Evolutionary conservation across 2,888 invertebrate genomes (phyloP).

Genomic region (Gastracanthus pulcherrimus): DNA sequence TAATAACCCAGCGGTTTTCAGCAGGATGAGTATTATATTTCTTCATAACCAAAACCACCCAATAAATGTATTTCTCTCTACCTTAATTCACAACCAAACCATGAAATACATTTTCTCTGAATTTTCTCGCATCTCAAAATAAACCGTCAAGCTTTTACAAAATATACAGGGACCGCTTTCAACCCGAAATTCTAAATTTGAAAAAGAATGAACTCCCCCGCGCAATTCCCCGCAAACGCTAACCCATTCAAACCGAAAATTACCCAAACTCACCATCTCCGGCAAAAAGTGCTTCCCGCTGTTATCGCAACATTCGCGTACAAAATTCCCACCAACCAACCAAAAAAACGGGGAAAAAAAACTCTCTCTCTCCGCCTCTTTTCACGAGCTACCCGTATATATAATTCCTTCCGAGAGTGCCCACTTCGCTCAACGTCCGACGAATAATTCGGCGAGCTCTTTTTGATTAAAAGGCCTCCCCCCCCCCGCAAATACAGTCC

Average conservation of each 20-base stretch:
- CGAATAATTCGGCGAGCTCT: slow-evolving; percentile 36
- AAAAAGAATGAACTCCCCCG: neutral
- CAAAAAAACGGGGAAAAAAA: neutral
- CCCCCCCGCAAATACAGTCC: too few species aligned
- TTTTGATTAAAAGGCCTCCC: slow-evolving; percentile 49
- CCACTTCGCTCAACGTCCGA: neutral
- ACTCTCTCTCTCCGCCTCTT: neutral
- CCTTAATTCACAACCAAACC: too few species aligned
- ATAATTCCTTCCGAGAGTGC: slow-evolving; percentile 30
- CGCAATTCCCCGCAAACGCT: neutral
- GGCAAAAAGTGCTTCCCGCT: neutral
- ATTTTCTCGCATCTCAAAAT: too few species aligned
- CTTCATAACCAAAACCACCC: too few species aligned
- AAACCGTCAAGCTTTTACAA: too few species aligned
- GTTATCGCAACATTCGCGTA: too few species aligned
- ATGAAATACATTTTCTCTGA: too few species aligned
- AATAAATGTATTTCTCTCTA: too few species aligned
- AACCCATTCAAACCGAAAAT: neutral
- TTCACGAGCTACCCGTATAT: neutral
- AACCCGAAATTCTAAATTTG: too few species aligned
- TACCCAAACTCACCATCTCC: neutral
- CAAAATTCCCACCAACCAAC: neutral
- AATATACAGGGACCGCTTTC: too few species aligned
- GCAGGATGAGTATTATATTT: too few species aligned
- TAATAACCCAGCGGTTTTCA: too few species aligned